phyloP scores from a whole-genome alignment of 2,797 vertebrate genomes.

The Halcyon chelicuti region DNA sequence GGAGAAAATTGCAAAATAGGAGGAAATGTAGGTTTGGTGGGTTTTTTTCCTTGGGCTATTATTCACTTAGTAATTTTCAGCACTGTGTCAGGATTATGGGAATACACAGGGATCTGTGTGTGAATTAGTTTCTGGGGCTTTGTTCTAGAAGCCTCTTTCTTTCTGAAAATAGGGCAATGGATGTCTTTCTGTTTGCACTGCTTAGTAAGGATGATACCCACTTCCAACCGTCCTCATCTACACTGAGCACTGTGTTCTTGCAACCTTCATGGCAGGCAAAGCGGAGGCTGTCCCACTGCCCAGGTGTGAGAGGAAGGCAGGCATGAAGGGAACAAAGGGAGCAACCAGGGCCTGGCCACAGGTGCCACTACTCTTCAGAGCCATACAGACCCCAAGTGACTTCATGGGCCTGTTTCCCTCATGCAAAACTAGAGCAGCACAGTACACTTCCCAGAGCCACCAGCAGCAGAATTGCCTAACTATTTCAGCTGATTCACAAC shows the following conservation, averaged over 20 bases:
- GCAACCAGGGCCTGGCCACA: neutral
- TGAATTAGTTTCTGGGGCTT: neutral
- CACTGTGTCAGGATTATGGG: neutral
- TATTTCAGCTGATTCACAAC: neutral
- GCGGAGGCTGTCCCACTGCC: neutral
- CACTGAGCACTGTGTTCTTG: fast-evolving
- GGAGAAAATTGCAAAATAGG: neutral
- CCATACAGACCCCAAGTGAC: neutral
- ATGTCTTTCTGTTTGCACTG: neutral
- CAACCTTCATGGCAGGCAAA: neutral
- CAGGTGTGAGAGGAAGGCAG: neutral
- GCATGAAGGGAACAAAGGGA: neutral
- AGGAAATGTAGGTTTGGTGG: neutral
- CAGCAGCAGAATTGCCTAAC: neutral
- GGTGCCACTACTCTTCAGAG: neutral
- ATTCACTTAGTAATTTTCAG: neutral
- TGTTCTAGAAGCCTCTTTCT: neutral
- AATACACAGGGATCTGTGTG: neutral
- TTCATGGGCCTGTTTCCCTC: neutral
- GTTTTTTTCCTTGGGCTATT: neutral
- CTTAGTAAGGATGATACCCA: neutral
- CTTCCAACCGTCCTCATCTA: neutral
- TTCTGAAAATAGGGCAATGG: neutral
- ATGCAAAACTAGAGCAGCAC: neutral
- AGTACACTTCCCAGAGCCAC: neutral